Evolutionary conservation across 1,140 invertebrate genomes (phyloP), one percentile per base, ranked within the genome.

Genomic region (Tribolium castaneum): DNA sequence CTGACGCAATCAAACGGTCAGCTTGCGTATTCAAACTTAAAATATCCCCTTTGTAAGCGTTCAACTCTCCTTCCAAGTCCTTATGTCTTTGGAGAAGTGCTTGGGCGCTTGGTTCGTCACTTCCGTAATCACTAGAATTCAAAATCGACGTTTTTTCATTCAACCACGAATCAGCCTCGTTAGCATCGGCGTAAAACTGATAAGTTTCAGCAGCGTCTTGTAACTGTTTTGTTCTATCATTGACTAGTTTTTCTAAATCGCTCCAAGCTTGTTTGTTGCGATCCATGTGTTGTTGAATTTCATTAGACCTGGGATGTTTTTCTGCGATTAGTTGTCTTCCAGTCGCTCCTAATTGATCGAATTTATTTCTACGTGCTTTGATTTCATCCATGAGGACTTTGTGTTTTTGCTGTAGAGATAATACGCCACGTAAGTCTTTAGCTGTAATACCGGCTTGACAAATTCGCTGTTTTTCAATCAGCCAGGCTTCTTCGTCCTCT

Each of bases 101-200:
- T 79, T 95, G 93, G 0, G 97, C 96, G 81, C 93, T 94, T 0
- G 95, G 94, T 83, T 98, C 97, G 87, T 98, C 97, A 35, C 92
- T 91, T 2, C 97, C 97, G 82, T 94, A 95, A 88, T 99, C 97
- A 25, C 91, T 91, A 0, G 95, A 96, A n/a, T 92, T 90, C 0
- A 97, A 94, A 16, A 99, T 88, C 0, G 96, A 92, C 86, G 95
- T 93, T 86, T 97, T 97, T 86, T 99, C 97, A 80, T 96, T 94
- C 88, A 99, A 93, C 97, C 97, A 99, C 0, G 97, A 98, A 83
- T 99, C 98, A 0, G 97, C 95, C 86, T 99, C 98, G 87, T 99
- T 99, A 0, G 97, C 97, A 88, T 99, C 98, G 1, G 96, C 94
- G 85, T 97, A 98, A 88, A 97, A 98, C 90, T 95, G 94, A 82